phyloP scores from a whole-genome alignment of 2,113 vertebrate genomes.

The Cricetomys ansorgei region DNA sequence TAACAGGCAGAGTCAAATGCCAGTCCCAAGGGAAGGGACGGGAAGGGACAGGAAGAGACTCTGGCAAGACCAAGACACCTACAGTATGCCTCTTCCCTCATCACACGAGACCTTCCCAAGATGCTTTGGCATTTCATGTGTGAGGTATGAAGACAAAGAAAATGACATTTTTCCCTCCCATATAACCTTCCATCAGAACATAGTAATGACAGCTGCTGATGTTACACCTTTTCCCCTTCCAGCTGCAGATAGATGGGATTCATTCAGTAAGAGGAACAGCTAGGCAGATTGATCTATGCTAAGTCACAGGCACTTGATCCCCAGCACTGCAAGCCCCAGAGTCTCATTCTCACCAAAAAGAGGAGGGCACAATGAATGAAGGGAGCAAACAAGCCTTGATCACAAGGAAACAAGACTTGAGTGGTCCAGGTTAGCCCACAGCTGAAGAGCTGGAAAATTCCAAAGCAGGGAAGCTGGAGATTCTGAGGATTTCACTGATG shows the following conservation, averaged over 20 bases:
- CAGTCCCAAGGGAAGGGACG: neutral
- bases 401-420: neutral
- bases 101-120: neutral
- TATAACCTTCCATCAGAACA: neutral
- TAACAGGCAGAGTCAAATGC: constrained; percentile 45
- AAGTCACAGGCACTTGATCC: neutral
- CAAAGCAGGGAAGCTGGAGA: neutral
- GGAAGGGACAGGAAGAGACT: neutral
- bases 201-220: neutral
- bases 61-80: neutral
- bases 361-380: neutral
- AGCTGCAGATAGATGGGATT: neutral
- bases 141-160: neutral
- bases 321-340: neutral
- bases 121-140: neutral
- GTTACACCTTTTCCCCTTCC: neutral
- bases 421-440: neutral
- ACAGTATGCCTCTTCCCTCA: neutral
- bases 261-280: neutral
- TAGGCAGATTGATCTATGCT: neutral
- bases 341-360: neutral
- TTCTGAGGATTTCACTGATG: neutral
- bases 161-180: neutral
- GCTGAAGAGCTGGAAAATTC: neutral
- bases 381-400: neutral